Evolutionary conservation across 1,140 invertebrate genomes (phyloP), one percentile per base, ranked within the genome.

Genomic region (Drosophila auraria): DNA sequence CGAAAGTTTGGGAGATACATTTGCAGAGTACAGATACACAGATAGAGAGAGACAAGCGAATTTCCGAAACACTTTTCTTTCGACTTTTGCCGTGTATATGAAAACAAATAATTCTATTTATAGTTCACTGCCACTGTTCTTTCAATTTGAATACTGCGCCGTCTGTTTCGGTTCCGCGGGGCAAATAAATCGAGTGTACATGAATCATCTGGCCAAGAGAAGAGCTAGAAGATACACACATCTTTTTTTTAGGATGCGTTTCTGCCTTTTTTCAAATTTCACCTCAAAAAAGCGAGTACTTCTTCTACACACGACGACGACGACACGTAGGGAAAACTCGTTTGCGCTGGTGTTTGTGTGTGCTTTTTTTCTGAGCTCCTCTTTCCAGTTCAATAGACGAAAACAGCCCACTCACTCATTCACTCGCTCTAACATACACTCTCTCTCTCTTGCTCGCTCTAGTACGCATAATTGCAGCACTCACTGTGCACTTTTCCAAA

Each of bases 91-190:
- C 71, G 63, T 69, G 51, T 87, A 83, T 90, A 90, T 86, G 86
- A 83, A 90, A 91, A 91, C 87, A 86, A 89, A 86, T 80, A 86
- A 91, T 82, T 84, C 86, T 92, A 92, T 84, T 80, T 79, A 69
- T 92, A 92, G 90, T 84, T 90, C 91, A 92, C 90, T 91, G 90
- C 82, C 86, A 92, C 83, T 84, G 86, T 82, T 86, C 71, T 73
- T 73, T 73, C 84, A 84, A 89, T 87, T 87, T 82, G 66, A 82
- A 87, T 80, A 78, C 78, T 70, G 76, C 66, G 76, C 60, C 57
- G 54, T 65, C 62, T 68, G 57, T 72, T 57, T 76, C 45, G 66
- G 78, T 68, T 63, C 68, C 68, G 58, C 76, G 72, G 49, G 54
- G 66, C 54, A 73, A 65, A 68, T 73, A 69, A 50, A 72, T 73